A percentile compares a stretch with the other conserved stretches of the same genome.
Conservation (phyloP, 2,113 vertebrate genomes). For the Stercorarius parasiticus region DNA sequence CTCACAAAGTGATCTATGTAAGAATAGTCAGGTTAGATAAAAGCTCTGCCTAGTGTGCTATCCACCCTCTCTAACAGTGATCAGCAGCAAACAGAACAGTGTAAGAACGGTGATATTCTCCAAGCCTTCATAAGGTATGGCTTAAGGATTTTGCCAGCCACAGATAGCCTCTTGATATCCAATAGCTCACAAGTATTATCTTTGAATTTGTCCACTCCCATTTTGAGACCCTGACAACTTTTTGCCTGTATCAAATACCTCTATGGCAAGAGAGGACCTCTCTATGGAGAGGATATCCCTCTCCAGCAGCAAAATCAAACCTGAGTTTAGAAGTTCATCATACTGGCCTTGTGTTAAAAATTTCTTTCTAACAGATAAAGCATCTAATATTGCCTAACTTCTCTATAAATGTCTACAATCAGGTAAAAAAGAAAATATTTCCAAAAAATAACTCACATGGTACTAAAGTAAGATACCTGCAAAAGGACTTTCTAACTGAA, state of each 20-base stretch:
- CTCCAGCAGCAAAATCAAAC: background rate
- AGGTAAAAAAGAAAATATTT: background rate
- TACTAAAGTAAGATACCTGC: background rate
- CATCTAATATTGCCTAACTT: background rate
- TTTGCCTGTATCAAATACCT: background rate
- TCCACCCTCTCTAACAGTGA: background rate
- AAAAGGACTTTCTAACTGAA: background rate
- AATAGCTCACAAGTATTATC: background rate
- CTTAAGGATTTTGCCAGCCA: background rate
- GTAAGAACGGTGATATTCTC: fast-evolving
- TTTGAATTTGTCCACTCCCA: background rate
- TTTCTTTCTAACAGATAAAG: background rate
- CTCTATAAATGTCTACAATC: background rate
- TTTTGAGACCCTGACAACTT: background rate
- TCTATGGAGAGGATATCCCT: too few relatives aligned
- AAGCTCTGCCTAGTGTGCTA: background rate
- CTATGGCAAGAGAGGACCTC: background rate
- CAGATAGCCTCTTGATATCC: background rate
- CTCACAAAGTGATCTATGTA: background rate
- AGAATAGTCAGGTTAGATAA: background rate
- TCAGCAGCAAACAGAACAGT: background rate
- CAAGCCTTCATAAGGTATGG: background rate
- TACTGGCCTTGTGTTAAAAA: background rate
- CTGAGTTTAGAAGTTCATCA: background rate
- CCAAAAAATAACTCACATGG: background rate